Base-by-base conservation (phyloP, 2,797 vertebrate genomes). In the Epinephelus coioides region DNA sequence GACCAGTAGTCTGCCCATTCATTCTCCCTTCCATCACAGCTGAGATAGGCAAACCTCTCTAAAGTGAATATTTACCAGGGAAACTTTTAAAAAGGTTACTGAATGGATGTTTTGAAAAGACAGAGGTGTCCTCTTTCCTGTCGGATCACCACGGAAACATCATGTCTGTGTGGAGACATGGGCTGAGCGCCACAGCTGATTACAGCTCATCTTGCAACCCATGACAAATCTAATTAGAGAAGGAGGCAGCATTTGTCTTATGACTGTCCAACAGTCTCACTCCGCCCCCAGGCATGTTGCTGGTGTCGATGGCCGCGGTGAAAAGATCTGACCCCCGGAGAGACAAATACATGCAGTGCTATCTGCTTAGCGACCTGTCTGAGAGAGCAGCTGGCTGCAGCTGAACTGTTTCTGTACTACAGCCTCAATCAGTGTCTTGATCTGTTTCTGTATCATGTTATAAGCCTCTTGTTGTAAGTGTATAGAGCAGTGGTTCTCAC, bases 211-310 rank as follows among this genome's bases (percentile, higher is more conserved):
- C 68, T 78, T 71, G 73, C 72, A 86, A 61, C 79, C 87, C 87
- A 80, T 75, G 84, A 88, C 77, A 91, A 92, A 91, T 89, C 82
- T 79, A 94, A 94, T 95, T 86, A 91, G 62, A 86, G 75, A 71
- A 68, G 61, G 84, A 84, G 71, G 81, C 56, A 76, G 76, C 73
- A 73, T 86, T 88, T 78, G 86, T 93, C 86, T 91, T 86, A 80
- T 89, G 89, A 93, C 78, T 73, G 74, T 90, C 86, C 69, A 64
- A 69, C 71, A 56, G 73, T 59, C 73, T 89, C 73, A 50, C 78
- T 76, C 73, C 83, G 46, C 61, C 78, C 79, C 66, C 70, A 68
- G 71, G 64, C 78, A 68, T 69, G 71, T n/a, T 69, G 63, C 65
- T 25, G 59, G 57, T 73, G 76, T 65, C 18, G 9, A 38, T 86